Percentiles rank a stretch among this genome's conserved stretches.
Conservation (phyloP, 2,888 invertebrate genomes). For the Pyrochroa serraticornis region DNA sequence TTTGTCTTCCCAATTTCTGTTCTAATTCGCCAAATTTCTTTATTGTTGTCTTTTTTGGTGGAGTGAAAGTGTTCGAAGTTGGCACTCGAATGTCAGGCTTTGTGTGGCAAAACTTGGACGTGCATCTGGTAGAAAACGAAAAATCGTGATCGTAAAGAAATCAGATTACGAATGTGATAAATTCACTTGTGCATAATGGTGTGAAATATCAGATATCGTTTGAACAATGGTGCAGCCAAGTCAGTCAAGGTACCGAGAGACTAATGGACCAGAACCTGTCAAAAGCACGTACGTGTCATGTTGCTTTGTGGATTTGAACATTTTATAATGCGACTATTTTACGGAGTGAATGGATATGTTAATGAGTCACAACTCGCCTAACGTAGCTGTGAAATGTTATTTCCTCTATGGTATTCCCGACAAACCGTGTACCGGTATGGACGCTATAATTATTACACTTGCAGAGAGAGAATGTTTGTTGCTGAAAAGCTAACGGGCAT, state of each 20-base stretch:
- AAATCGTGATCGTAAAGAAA: constrained; percentile 8
- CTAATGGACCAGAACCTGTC: constrained; percentile 30
- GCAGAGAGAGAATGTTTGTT: too few species aligned
- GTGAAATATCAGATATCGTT: constrained; percentile 17
- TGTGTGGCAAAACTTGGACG: neutral
- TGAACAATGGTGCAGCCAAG: constrained; percentile 18
- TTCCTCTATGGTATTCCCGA: too few species aligned
- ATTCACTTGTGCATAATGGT: constrained; percentile 1
- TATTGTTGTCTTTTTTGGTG: too few species aligned
- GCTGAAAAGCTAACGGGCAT: too few species aligned
- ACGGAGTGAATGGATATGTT: neutral
- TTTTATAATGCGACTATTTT: constrained; percentile 6
- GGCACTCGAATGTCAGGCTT: neutral
- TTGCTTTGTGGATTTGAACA: constrained; percentile 11
- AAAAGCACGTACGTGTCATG: constrained; percentile 28
- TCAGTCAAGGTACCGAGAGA: constrained; percentile 23
- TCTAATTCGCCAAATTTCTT: too few species aligned
- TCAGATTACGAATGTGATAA: constrained; percentile 6
- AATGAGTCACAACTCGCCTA: too few species aligned
- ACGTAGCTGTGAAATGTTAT: too few species aligned
- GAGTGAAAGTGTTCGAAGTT: too few species aligned
- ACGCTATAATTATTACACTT: too few species aligned
- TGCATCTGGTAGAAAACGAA: constrained; percentile 1
- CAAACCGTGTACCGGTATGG: too few species aligned
- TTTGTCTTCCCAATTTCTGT: too few species aligned